These are phyloP conservation scores for Tapera naevia DNA, from an alignment of 2,797 vertebrate species.

Conservation along the genomic window DNA sequence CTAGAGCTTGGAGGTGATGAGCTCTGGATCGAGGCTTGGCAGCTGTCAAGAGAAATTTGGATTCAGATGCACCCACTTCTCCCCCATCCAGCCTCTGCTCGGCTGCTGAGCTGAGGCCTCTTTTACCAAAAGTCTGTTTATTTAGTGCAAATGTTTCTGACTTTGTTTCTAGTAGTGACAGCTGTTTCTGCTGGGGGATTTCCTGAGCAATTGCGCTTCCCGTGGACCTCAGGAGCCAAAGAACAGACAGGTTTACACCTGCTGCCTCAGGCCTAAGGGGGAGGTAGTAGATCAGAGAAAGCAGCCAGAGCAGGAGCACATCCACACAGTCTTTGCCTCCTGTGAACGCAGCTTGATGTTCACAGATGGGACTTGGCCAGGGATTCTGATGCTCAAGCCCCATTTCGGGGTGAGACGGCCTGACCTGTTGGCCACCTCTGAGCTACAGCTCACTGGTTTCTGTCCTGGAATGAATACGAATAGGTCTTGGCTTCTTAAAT, in stretches of 20 bases:
- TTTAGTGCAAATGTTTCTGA: background rate
- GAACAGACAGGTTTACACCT: background rate
- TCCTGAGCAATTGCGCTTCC: rapidly evolving
- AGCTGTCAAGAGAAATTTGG: background rate
- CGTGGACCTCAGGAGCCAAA: rapidly evolving
- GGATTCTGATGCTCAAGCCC: background rate
- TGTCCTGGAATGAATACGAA: background rate
- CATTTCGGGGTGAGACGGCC: background rate
- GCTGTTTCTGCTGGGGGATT: background rate
- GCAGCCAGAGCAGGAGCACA: background rate
- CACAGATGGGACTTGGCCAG: background rate
- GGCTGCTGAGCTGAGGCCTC: background rate
- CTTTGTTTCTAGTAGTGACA: background rate
- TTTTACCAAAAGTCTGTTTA: background rate
- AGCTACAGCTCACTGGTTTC: background rate
- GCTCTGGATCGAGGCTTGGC: background rate
- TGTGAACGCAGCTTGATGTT: background rate
- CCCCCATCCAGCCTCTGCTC: background rate
- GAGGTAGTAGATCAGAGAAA: background rate
- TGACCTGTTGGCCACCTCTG: background rate
- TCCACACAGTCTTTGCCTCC: background rate
- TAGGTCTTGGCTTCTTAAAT: background rate
- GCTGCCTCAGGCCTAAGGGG: background rate
- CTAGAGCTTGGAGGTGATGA: background rate
- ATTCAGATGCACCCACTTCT: background rate